Base-by-base conservation (phyloP, 35 echinoderm and acorn worm species). In the Ophioderma brevispina region DNA sequence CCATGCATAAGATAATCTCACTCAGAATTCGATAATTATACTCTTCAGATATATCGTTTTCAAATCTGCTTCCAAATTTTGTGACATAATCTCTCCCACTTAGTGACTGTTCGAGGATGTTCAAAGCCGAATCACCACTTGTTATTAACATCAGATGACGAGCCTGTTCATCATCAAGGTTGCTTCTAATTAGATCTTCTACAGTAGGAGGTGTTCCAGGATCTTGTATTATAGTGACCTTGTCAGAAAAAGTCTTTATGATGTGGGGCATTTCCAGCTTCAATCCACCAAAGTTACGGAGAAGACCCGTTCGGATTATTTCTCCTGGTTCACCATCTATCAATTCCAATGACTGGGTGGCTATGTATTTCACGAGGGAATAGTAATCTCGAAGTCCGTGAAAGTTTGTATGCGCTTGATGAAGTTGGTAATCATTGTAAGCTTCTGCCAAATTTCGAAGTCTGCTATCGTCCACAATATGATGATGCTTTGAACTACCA, bases 351-450 rank as follows among this genome's bases (percentile, higher is more conserved):
- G 8, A 11, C 46, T 50, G 56, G 19, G 38, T 41, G 15, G 75
- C 85, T 6, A 87, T 32, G 50, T 75, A 76, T 77, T 87, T 87
- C 36, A 87, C 50, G 31, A 87, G 75, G 30, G 34, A 78, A 78
- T 87, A 87, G 37, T 87, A 87, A 39, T 87, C 85, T 19, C 85
- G 63, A 25, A 87, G 41, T n/a, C 85, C 85, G 78, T 87, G 85
- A n/a, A 87, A 87, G 41, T 87, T 77, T 13, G 14, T 76, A 50
- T 77, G 39, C 14, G 17, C 6, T 41, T 77, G 70, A 17, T 15
- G 13, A 18, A n/a, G 18, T 40, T 87, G 85, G 38, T 87, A 77
- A 3, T 41, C 63, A 33, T 46, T 17, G 75, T 87, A 87, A 1
- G 85, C 64, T 33, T 78, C 35, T 19, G 85, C 85, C 31, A 87